Evolutionary conservation across 2,797 vertebrate species (phyloP).

Genomic region (Acestrorhynchus altus): DNA sequence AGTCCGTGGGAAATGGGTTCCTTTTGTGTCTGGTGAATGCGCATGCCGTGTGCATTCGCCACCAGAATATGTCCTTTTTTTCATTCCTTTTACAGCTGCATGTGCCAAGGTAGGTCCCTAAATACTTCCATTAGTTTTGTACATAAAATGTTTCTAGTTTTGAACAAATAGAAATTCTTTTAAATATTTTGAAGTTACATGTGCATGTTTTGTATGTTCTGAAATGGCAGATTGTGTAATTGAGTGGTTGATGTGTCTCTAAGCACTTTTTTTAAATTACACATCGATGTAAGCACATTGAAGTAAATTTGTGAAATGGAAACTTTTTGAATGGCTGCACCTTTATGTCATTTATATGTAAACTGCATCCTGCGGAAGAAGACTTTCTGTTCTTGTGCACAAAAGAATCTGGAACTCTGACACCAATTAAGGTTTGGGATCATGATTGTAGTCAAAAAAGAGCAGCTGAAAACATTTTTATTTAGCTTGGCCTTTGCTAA

Average conservation of each 20-base stretch:
- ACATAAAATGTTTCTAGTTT: neutral
- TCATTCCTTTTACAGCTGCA: conserved; percentile 58
- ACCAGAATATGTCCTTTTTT: conserved; percentile 60
- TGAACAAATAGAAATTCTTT: neutral
- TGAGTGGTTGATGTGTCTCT: neutral
- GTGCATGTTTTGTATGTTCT: neutral
- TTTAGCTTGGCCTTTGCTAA: too few species aligned
- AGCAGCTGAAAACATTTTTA: too few species aligned
- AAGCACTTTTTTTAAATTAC: too few species aligned
- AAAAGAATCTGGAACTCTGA: too few species aligned
- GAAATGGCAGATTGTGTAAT: neutral
- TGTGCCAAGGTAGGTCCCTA: conserved; percentile 64
- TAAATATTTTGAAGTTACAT: neutral
- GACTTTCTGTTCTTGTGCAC: too few species aligned
- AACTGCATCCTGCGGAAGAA: too few species aligned
- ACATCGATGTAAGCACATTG: too few species aligned
- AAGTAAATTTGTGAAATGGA: too few species aligned
- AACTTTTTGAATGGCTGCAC: neutral
- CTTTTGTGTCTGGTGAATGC: conserved; percentile 73
- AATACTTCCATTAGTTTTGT: neutral
- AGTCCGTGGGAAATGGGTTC: conserved; percentile 69
- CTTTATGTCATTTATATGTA: too few species aligned
- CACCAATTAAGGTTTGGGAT: too few species aligned
- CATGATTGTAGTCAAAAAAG: too few species aligned
- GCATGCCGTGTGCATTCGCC: conserved; percentile 56